A percentile compares a stretch with the other conserved stretches of the same genome.
Conservation (phyloP, 2,797 vertebrate species). For the Rhadinocentrus ornatus region DNA sequence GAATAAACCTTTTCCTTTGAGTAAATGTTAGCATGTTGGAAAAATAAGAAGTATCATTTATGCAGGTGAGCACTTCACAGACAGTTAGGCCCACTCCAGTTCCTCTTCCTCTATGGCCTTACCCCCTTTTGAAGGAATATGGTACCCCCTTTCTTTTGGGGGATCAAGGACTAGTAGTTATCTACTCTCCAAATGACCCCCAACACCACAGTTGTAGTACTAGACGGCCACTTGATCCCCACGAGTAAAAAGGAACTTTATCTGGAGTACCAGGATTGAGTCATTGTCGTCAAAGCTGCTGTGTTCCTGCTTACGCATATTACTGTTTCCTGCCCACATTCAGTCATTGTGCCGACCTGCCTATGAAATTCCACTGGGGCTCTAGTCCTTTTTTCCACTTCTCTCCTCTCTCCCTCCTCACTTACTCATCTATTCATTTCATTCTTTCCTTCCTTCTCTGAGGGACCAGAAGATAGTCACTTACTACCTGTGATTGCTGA, state of each 20-base stretch:
- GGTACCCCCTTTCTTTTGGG: not conserved
- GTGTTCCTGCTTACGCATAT: slow-evolving; percentile 6
- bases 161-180: not conserved
- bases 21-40: not conserved
- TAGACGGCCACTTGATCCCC: not conserved
- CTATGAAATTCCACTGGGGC: slow-evolving; percentile 77
- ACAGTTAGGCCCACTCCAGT: not conserved
- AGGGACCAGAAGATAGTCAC: slow-evolving; percentile 59
- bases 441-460: slow-evolving; percentile 61
- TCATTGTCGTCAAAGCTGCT: slow-evolving; percentile 10
- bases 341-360: slow-evolving; percentile 74
- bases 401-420: slow-evolving; percentile 67
- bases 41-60: not conserved
- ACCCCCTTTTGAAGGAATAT: not conserved
- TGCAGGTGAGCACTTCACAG: not conserved
- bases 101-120: not conserved
- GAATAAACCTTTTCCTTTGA: not conserved
- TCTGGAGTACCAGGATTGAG: not conserved
- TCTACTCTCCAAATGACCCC: not conserved
- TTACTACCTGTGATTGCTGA: slow-evolving; percentile 42
- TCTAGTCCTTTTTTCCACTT: slow-evolving; percentile 55
- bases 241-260: not conserved
- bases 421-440: slow-evolving; percentile 67
- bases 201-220: not conserved
- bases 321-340: slow-evolving; percentile 36